Percentiles rank a stretch among this genome's conserved stretches.
phyloP scores from a whole-genome alignment of 1,140 invertebrate genomes.

The Ceratosolen solmsi region DNA sequence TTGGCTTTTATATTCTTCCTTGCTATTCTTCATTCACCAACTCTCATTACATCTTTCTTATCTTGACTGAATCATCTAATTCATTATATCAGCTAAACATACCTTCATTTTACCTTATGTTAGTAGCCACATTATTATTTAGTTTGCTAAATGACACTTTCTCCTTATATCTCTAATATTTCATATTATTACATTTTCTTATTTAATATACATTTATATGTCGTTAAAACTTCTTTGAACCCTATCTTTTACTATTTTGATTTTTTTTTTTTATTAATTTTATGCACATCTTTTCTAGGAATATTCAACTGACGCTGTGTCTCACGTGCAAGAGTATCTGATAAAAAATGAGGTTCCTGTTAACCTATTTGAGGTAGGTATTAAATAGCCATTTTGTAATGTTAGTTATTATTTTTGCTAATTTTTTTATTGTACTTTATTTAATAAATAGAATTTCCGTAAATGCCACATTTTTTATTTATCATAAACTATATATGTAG shows the following conservation, averaged over 20 bases:
- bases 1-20: background rate
- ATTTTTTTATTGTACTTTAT: no score
- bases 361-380: conserved; percentile 95
- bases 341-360: conserved; percentile 97
- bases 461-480: no score
- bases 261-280: no score
- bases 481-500: no score
- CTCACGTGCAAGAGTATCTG: conserved; percentile 97
- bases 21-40: background rate
- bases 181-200: no score
- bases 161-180: no score
- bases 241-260: no score
- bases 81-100: conserved; percentile 21
- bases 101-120: background rate
- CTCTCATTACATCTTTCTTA: background rate
- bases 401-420: no score
- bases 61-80: conserved; percentile 31
- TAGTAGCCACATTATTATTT: background rate
- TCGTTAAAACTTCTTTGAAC: background rate
- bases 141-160: background rate
- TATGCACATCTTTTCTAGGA: conserved; percentile 91
- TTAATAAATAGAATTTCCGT: no score
- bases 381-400: no score
- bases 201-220: no score
- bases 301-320: conserved; percentile 96